Conservation (phyloP, 2,113 vertebrate species). For the Camelus dromedarius region DNA sequence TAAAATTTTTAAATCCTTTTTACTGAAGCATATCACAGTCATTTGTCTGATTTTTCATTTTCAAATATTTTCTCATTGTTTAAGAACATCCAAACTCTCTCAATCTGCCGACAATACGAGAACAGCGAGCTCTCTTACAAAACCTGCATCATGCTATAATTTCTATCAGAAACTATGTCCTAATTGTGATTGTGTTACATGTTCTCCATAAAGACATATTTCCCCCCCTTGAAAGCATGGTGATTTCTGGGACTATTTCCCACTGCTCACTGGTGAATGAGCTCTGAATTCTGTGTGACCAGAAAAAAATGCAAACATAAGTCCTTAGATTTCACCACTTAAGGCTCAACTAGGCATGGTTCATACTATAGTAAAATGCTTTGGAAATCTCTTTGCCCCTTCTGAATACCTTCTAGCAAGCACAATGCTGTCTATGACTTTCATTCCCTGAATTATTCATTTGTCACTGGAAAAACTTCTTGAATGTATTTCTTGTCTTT, state of each 20-base stretch:
- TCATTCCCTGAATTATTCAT: slow-evolving; percentile 68
- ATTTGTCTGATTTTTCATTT: slow-evolving; percentile 39
- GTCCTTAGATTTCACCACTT: slow-evolving; percentile 24
- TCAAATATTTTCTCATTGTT: slow-evolving; percentile 2
- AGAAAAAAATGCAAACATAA: slow-evolving; percentile 42
- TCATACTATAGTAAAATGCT: neutral
- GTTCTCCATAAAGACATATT: neutral
- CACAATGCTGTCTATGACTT: slow-evolving; percentile 68
- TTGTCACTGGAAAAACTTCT: slow-evolving; percentile 74
- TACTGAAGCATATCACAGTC: too few relatives aligned
- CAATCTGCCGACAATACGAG: neutral
- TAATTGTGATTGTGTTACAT: neutral
- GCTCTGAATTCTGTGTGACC: neutral
- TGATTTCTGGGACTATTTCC: neutral
- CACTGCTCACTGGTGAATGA: neutral
- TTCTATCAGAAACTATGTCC: neutral
- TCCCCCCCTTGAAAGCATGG: neutral
- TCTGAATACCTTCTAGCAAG: neutral
- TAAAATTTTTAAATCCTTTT: neutral
- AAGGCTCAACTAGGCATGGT: neutral
- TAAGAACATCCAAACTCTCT: neutral
- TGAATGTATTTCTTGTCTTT: slow-evolving; percentile 79
- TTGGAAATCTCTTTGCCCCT: neutral
- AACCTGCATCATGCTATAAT: neutral
- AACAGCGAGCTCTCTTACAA: neutral